Conservation (phyloP, 2,113 vertebrate species). For the Brachyistius frenatus region DNA sequence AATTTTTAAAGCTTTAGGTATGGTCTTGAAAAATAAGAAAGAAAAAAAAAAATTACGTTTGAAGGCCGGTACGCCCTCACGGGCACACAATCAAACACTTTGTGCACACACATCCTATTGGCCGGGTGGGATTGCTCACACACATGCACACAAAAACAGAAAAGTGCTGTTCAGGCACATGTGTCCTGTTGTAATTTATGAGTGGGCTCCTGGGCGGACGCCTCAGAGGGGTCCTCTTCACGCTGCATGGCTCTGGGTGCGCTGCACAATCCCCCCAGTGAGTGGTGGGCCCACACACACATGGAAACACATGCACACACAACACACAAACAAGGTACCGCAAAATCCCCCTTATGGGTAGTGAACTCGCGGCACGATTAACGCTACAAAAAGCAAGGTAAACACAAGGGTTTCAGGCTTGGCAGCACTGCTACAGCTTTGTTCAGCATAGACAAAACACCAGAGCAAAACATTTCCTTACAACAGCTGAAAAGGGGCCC, state of each 20-base stretch:
- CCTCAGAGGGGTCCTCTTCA: constrained; percentile 83
- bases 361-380: constrained; percentile 74
- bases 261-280: constrained; percentile 78
- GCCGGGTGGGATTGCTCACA: constrained; percentile 9
- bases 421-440: constrained; percentile 74
- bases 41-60: constrained; percentile 26
- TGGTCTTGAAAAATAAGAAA: constrained; percentile 19
- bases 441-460: constrained; percentile 69
- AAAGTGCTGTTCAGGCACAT: constrained; percentile 84
- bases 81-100: constrained; percentile 19
- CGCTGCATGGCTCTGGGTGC: constrained; percentile 82
- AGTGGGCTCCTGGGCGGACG: constrained; percentile 81
- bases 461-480: constrained; percentile 56
- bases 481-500: constrained; percentile 42
- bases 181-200: constrained; percentile 90
- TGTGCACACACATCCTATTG: background rate
- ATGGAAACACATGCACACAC: constrained; percentile 28
- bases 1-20: constrained; percentile 56
- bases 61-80: constrained; percentile 32
- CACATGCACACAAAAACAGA: constrained; percentile 27
- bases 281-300: constrained; percentile 26
- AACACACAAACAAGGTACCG: constrained; percentile 55
- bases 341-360: constrained; percentile 66
- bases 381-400: constrained; percentile 77
- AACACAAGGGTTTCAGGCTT: constrained; percentile 80